These are phyloP conservation scores for Andrena trimmerana DNA, from an alignment of 2,888 invertebrate species.

Conservation along the genomic window DNA sequence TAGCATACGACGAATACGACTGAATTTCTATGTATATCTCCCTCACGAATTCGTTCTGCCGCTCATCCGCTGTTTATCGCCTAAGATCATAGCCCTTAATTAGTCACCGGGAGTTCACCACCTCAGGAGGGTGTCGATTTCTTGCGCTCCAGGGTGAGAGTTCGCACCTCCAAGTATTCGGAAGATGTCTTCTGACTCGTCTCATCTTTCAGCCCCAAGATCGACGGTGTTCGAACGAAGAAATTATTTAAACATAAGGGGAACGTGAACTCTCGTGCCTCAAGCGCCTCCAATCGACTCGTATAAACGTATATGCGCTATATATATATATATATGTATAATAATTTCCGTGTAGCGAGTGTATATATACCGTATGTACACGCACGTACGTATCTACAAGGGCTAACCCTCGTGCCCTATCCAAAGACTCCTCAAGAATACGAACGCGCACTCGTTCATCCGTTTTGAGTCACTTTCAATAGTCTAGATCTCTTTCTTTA, in stretches of 20 bases:
- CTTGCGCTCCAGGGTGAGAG: neutral
- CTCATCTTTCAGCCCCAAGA: neutral
- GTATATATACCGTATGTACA: constrained; percentile 54
- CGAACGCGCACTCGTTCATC: constrained; percentile 39
- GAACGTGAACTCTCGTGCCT: constrained; percentile 16
- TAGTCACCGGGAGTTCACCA: constrained; percentile 61
- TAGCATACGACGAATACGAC: constrained; percentile 49
- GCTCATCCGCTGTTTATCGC: constrained; percentile 1
- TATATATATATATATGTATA: constrained; percentile 30
- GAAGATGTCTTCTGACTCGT: neutral
- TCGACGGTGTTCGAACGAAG: neutral
- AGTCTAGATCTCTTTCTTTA: neutral
- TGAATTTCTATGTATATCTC: constrained; percentile 39
- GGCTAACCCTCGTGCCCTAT: constrained; percentile 46
- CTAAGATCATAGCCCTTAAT: constrained; percentile 64
- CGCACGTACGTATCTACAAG: constrained; percentile 64
- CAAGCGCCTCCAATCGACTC: constrained; percentile 6
- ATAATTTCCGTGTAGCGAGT: constrained; percentile 33
- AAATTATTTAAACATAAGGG: neutral
- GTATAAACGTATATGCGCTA: constrained; percentile 46
- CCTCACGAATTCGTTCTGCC: constrained; percentile 7
- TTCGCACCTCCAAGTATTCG: constrained; percentile 1
- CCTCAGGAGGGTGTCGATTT: constrained; percentile 27
- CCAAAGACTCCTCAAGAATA: constrained; percentile 50
- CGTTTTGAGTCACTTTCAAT: neutral